Evolutionary conservation across 2,888 invertebrate genomes (phyloP).

Genomic region (Kuschelorhynchus macadamiae): DNA sequence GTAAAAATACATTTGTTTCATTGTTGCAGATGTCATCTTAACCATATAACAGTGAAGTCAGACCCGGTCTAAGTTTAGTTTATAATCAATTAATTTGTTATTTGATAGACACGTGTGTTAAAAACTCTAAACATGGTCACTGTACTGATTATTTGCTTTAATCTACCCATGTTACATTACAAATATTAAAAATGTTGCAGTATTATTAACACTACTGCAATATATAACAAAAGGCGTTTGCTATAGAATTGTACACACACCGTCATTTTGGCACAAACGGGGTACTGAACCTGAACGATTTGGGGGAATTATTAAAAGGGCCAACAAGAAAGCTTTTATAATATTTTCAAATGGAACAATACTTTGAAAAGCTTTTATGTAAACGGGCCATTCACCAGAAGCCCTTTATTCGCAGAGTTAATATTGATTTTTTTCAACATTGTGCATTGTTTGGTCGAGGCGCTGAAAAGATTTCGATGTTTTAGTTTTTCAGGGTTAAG

Average conservation of each 20-base stretch:
- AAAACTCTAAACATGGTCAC: too few species aligned
- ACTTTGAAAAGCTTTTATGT: slow-evolving; percentile 55
- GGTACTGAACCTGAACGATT: slow-evolving; percentile 36
- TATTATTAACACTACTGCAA: too few species aligned
- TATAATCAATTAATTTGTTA: too few species aligned
- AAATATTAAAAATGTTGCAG: too few species aligned
- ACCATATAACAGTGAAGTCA: too few species aligned
- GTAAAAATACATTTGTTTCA: too few species aligned
- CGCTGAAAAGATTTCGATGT: slow-evolving; percentile 52
- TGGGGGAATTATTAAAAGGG: slow-evolving; percentile 40
- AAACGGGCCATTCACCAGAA: slow-evolving; percentile 46
- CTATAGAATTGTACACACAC: slow-evolving; percentile 6
- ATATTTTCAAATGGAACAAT: slow-evolving; percentile 57
- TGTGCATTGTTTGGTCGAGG: slow-evolving; percentile 50
- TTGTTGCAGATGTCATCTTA: too few species aligned
- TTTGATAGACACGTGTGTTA: too few species aligned
- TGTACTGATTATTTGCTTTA: too few species aligned
- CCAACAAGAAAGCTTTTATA: slow-evolving; percentile 51
- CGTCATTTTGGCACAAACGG: slow-evolving; percentile 6
- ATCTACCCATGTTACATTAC: too few species aligned
- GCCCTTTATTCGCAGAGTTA: slow-evolving; percentile 53
- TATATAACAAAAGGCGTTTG: too few species aligned
- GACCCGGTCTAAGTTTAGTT: too few species aligned
- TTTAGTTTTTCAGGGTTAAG: slow-evolving; percentile 29
- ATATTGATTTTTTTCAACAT: slow-evolving; percentile 56